These are phyloP conservation scores for Calonectris borealis DNA, from an alignment of 2,113 vertebrate genomes.

Conservation along the genomic window DNA sequence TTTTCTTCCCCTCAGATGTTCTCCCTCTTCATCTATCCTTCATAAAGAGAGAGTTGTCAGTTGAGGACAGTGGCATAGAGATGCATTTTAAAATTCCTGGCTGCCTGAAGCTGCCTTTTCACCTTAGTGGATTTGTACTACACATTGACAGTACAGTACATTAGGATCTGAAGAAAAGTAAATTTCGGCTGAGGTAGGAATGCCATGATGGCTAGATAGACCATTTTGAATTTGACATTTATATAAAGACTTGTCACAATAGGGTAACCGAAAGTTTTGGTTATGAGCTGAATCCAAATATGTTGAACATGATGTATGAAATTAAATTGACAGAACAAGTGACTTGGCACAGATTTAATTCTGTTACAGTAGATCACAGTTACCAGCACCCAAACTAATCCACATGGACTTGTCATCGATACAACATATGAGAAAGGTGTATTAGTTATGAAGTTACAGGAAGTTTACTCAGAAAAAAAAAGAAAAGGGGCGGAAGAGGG, in stretches of 20 bases:
- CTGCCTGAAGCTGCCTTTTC: neutral
- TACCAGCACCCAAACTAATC: neutral
- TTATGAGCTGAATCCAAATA: neutral
- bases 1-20: neutral
- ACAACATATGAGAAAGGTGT: neutral
- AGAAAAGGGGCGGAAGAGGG: neutral
- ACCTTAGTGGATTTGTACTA: neutral
- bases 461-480: neutral
- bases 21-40: neutral
- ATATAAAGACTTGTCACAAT: neutral
- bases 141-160: neutral
- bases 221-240: neutral
- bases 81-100: neutral
- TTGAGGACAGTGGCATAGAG: neutral
- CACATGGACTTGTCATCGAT: neutral
- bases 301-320: neutral
- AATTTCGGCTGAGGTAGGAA: neutral
- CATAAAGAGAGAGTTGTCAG: neutral
- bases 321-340: neutral
- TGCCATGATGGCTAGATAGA: neutral
- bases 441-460: neutral
- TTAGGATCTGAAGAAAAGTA: neutral
- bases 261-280: neutral
- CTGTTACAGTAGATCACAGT: neutral
- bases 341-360: neutral